Percentiles rank a stretch among this genome's conserved stretches.
These are phyloP conservation scores for Eidolon dupreanum DNA, from an alignment of 2,797 vertebrate species.

Conservation along the genomic window DNA sequence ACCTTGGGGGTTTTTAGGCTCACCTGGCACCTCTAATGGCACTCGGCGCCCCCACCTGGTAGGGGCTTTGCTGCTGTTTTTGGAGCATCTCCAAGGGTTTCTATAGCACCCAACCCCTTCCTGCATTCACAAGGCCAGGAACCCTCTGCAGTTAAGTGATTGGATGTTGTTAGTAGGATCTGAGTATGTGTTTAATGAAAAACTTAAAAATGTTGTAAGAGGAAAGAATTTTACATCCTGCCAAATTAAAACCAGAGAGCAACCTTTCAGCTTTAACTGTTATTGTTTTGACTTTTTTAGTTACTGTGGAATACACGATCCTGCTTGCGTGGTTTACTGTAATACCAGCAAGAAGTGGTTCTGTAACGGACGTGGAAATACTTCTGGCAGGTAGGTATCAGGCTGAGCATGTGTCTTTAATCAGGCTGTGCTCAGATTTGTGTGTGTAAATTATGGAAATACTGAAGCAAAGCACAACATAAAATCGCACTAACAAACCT, in stretches of 20 bases:
- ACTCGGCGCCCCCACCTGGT: neutral
- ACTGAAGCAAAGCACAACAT: neutral
- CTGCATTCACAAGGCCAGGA: neutral
- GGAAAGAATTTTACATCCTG: slow-evolving; percentile 61
- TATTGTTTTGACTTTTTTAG: slow-evolving; percentile 82
- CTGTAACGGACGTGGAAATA: slow-evolving; percentile 98
- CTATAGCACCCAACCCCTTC: neutral
- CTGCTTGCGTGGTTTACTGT: slow-evolving; percentile 98
- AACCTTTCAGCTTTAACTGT: neutral
- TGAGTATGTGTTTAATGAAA: slow-evolving; percentile 67
- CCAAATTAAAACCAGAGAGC: slow-evolving; percentile 43
- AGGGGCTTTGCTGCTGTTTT: neutral
- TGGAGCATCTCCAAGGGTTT: neutral
- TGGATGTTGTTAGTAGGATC: slow-evolving; percentile 25
- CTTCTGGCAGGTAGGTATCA: slow-evolving; percentile 94
- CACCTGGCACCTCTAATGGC: neutral
- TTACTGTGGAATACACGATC: slow-evolving; percentile 99
- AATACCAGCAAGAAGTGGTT: slow-evolving; percentile 99
- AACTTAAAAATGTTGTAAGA: slow-evolving; percentile 60
- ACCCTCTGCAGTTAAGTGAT: neutral
- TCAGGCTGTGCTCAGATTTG: slow-evolving; percentile 18
- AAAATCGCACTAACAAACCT: slow-evolving; percentile 58
- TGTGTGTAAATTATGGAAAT: slow-evolving; percentile 26
- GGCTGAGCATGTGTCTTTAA: neutral
- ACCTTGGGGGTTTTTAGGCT: neutral